A percentile compares a stretch with the other conserved stretches of the same genome.
Conservation (phyloP, 2,888 invertebrate genomes). For the Trichacis sp. region DNA sequence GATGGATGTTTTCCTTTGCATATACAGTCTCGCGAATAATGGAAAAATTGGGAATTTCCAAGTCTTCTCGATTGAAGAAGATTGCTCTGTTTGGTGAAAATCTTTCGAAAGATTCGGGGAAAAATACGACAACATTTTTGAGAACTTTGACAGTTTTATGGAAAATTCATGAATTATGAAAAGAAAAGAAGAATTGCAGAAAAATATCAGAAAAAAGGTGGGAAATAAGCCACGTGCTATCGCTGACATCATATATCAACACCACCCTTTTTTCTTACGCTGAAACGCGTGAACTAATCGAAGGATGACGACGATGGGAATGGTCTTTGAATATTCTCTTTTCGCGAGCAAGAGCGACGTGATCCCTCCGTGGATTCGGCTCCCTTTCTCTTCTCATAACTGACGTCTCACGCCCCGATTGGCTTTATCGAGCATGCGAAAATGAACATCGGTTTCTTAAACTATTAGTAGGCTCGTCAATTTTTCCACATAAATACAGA, state of each 20-base stretch:
- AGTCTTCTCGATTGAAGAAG: background rate
- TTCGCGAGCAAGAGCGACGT: conserved; percentile 56
- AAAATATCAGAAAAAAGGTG: conserved; percentile 60
- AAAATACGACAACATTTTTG: too few species aligned
- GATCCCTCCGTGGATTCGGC: conserved; percentile 57
- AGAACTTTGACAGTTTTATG: too few species aligned
- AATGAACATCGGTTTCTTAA: conserved; percentile 63
- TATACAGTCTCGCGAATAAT: background rate
- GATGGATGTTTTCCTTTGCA: background rate
- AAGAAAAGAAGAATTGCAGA: too few species aligned
- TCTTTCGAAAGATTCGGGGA: too few species aligned
- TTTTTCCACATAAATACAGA: conserved; percentile 66
- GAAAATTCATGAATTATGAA: too few species aligned
- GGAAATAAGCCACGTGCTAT: conserved; percentile 63
- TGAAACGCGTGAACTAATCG: conserved; percentile 25
- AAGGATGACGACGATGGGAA: conserved; percentile 35
- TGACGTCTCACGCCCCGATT: conserved; percentile 54
- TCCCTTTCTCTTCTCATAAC: conserved; percentile 43
- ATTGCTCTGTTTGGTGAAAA: too few species aligned
- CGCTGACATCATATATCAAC: conserved; percentile 55
- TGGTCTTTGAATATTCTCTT: conserved; percentile 65
- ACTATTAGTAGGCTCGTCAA: conserved; percentile 49
- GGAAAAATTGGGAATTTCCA: background rate
- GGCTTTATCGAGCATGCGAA: conserved; percentile 55
- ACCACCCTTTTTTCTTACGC: conserved; percentile 45